Evolutionary conservation across 1,140 invertebrate genomes (phyloP).

Genomic region (Venustaconcha ellipsiformis): DNA sequence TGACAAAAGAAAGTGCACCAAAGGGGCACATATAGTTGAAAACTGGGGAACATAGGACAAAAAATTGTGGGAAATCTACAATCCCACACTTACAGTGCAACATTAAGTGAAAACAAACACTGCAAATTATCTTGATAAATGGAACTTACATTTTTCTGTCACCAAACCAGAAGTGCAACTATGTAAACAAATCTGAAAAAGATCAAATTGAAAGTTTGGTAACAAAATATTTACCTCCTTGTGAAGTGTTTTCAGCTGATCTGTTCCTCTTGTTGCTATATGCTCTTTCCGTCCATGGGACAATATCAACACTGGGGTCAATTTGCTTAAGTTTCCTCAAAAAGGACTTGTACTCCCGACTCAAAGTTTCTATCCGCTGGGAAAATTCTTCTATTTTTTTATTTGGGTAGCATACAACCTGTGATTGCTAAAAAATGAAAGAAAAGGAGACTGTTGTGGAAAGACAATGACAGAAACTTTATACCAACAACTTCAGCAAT

Average conservation of each 20-base stretch:
- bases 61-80: no score
- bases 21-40: no score
- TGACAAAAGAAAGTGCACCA: no score
- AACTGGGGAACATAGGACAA: no score
- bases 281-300: slow-evolving; percentile 57
- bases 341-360: slow-evolving; percentile 58
- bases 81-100: neutral
- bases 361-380: slow-evolving; percentile 41
- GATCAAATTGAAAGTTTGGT: no score
- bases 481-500: slow-evolving; percentile 1
- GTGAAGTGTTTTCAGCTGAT: neutral
- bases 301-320: slow-evolving; percentile 37
- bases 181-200: neutral
- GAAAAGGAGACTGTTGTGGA: neutral
- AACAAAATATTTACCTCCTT: neutral
- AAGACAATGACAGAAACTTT: neutral
- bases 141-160: neutral
- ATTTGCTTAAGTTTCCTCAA: slow-evolving; percentile 47
- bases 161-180: neutral
- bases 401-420: slow-evolving; percentile 60
- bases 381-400: slow-evolving; percentile 53
- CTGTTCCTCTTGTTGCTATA: slow-evolving; percentile 44
- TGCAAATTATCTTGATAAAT: neutral
- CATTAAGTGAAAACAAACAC: neutral
- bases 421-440: slow-evolving; percentile 52